Conservation (phyloP, 2,113 vertebrate genomes). For the Speoplatyrhinus poulsoni region DNA sequence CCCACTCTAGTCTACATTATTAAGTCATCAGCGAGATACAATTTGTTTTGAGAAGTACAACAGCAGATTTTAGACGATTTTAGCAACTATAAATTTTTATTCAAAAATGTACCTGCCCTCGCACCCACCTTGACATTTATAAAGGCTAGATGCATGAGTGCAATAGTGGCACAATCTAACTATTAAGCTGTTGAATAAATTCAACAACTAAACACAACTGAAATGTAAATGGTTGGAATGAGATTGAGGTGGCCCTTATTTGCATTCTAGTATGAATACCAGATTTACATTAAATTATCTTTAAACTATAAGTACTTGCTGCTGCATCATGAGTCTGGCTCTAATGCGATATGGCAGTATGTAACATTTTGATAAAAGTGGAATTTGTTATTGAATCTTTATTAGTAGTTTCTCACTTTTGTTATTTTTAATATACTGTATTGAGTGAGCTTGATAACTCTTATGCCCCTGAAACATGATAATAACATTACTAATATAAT, state of each 20-base stretch:
- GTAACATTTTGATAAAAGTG: no score
- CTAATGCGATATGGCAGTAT: no score
- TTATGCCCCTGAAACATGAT: no score
- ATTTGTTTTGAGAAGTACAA: neutral
- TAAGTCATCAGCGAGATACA: neutral
- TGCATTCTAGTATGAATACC: conserved; percentile 42
- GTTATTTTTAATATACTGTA: no score
- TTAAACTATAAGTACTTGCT: neutral
- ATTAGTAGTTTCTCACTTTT: no score
- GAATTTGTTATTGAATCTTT: no score
- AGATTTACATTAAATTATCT: conserved; percentile 16
- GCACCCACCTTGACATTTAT: conserved; percentile 6
- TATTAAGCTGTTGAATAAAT: conserved; percentile 23
- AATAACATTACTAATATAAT: neutral
- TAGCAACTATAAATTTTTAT: neutral
- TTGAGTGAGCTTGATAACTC: no score
- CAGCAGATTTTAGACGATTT: conserved; percentile 7
- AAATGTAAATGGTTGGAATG: conserved; percentile 28
- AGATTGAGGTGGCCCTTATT: conserved; percentile 49
- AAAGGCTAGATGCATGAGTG: neutral
- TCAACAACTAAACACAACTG: conserved; percentile 18
- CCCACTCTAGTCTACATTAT: no score
- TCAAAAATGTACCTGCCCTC: neutral
- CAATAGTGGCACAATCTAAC: conserved; percentile 4
- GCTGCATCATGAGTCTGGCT: no score